A percentile compares a stretch with the other conserved stretches of the same genome.
Evolutionary conservation across 2,888 invertebrate genomes (phyloP).

Genomic region (Uloborus plumipes): DNA sequence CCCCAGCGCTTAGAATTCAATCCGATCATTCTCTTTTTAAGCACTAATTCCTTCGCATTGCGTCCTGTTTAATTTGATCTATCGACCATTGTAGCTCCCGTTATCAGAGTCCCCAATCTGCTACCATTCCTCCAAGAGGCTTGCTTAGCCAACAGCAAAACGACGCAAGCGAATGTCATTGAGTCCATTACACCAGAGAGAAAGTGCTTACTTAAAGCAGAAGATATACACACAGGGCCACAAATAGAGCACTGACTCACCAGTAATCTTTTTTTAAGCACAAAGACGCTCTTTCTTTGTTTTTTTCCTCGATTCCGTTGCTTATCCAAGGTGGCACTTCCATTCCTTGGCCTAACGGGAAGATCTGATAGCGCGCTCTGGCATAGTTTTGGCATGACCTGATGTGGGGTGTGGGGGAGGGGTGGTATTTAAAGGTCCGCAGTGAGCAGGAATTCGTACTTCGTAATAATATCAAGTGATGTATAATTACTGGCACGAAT

Average conservation of each 20-base stretch:
- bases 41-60: no score
- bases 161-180: constrained; percentile 11
- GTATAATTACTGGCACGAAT: no score
- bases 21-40: no score
- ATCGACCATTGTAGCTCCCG: no score
- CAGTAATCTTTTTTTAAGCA: constrained; percentile 10
- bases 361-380: constrained; percentile 31
- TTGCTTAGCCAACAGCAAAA: not conserved
- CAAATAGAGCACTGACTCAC: constrained; percentile 30
- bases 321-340: not conserved
- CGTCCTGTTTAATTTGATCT: no score
- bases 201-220: constrained; percentile 13
- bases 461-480: no score
- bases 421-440: no score
- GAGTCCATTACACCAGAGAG: constrained; percentile 14
- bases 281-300: constrained; percentile 7
- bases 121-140: no score
- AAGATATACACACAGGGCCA: constrained; percentile 5
- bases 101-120: no score
- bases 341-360: not conserved
- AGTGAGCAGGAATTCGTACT: no score
- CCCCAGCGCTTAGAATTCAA: no score
- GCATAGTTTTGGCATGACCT: constrained; percentile 22
- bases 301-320: not conserved
- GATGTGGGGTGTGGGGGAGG: no score